Percentiles rank a stretch among this genome's conserved stretches.
Evolutionary conservation across 2,797 vertebrate genomes (phyloP).

Genomic region (Crenichthys baileyi): DNA sequence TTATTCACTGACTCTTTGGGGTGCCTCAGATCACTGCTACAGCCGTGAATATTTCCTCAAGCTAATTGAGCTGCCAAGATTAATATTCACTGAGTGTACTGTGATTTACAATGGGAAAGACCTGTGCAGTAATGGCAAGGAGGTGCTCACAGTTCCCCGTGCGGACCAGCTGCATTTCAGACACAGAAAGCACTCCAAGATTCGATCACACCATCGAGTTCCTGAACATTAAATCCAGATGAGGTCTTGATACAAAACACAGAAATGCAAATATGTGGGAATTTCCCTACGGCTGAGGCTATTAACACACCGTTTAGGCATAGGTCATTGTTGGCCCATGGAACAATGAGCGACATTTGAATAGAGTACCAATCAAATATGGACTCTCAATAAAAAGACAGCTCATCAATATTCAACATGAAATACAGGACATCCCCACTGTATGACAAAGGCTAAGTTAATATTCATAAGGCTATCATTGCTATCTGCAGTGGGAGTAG

Average conservation of each 20-base stretch:
- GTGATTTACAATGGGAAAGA: slow-evolving; percentile 64
- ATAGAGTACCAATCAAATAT: slow-evolving; percentile 60
- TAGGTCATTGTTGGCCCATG: slow-evolving; percentile 37
- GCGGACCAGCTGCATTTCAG: slow-evolving; percentile 36
- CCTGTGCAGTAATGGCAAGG: slow-evolving; percentile 38
- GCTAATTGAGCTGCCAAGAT: slow-evolving; percentile 64
- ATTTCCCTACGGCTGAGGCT: slow-evolving; percentile 36
- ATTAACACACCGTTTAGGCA: no score
- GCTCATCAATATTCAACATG: slow-evolving; percentile 70
- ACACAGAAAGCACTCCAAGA: no score
- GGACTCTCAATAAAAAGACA: slow-evolving; percentile 50
- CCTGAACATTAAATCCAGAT: slow-evolving; percentile 42
- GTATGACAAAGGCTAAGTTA: slow-evolving; percentile 58
- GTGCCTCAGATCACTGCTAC: slow-evolving; percentile 53
- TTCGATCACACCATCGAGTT: no score
- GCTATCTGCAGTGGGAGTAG: slow-evolving; percentile 42
- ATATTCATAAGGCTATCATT: slow-evolving; percentile 64
- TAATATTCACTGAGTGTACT: slow-evolving; percentile 65
- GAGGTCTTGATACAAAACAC: slow-evolving; percentile 38
- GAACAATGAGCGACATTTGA: slow-evolving; percentile 46
- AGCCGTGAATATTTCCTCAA: slow-evolving; percentile 68
- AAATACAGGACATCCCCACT: slow-evolving; percentile 68
- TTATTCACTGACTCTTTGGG: slow-evolving; percentile 67
- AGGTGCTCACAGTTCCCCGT: slow-evolving; percentile 14
- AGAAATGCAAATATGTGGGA: slow-evolving; percentile 28